Evolutionary conservation across 2,888 invertebrate genomes (phyloP).

Genomic region (Philopedon plagiatum): DNA sequence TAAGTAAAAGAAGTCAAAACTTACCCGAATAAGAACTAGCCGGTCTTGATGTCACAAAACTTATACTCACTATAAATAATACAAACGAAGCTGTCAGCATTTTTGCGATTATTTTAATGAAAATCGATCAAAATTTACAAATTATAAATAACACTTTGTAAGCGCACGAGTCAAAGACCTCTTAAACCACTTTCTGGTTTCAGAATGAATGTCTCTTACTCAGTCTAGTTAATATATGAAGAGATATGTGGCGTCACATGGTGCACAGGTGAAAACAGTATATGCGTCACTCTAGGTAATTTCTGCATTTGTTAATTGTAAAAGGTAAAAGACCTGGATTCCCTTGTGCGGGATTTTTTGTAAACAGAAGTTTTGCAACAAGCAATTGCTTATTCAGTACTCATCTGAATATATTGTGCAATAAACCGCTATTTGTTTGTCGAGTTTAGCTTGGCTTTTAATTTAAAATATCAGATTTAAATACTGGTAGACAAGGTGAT

Average conservation of each 20-base stretch:
- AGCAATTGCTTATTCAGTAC: not conserved
- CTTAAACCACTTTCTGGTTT: constrained; percentile 4
- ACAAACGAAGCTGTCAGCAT: not conserved
- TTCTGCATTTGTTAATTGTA: constrained; percentile 3
- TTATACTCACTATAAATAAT: not conserved
- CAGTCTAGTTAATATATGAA: constrained; percentile 31
- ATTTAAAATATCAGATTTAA: too few relatives aligned
- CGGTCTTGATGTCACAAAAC: not conserved
- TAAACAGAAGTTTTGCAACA: constrained; percentile 17
- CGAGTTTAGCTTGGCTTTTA: not conserved
- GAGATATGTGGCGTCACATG: constrained; percentile 14
- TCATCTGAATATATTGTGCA: not conserved
- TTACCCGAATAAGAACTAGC: not conserved
- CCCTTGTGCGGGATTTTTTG: constrained; percentile 11
- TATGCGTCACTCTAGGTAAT: constrained; percentile 14
- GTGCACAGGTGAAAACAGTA: constrained; percentile 13
- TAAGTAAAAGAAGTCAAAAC: not conserved
- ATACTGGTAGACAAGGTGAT: too few relatives aligned
- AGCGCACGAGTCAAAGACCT: not conserved
- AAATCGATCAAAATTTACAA: not conserved
- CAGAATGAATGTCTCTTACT: not conserved
- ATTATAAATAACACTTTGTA: not conserved
- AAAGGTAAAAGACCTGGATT: constrained; percentile 4
- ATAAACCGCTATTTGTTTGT: not conserved
- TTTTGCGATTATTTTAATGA: not conserved